Percentiles rank a stretch among this genome's conserved stretches.
phyloP scores from a whole-genome alignment of 2,113 vertebrate genomes.

The Anguilla rostrata region DNA sequence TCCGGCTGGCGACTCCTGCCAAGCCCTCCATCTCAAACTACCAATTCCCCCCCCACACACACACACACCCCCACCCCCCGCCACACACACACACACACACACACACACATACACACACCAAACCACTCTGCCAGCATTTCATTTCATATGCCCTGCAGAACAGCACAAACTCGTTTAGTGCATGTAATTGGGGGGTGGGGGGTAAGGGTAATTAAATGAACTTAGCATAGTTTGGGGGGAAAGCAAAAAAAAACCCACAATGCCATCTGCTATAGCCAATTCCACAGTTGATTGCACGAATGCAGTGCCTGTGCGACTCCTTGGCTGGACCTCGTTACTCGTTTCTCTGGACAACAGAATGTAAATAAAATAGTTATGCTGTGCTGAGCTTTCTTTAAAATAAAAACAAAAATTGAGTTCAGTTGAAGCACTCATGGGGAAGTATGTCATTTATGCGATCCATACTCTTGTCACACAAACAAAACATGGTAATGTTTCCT shows the following conservation, averaged over 20 bases:
- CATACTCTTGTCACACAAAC: neutral
- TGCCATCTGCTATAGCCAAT: constrained; percentile 24
- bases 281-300: neutral
- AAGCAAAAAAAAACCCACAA: neutral
- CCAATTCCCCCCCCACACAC: neutral
- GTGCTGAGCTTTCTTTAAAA: neutral
- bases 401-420: neutral
- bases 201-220: constrained; percentile 14
- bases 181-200: constrained; percentile 19
- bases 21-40: neutral
- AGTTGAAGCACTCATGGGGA: neutral
- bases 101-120: neutral
- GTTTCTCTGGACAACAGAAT: neutral
- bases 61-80: neutral
- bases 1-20: neutral
- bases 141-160: neutral
- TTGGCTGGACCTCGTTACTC: neutral
- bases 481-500: neutral
- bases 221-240: neutral
- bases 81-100: neutral
- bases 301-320: neutral
- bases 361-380: neutral
- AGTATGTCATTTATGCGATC: neutral
- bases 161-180: neutral
- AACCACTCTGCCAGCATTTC: constrained; percentile 8